Evolutionary conservation across 2,888 invertebrate genomes (phyloP).

Genomic region (Mimachlamys varia): DNA sequence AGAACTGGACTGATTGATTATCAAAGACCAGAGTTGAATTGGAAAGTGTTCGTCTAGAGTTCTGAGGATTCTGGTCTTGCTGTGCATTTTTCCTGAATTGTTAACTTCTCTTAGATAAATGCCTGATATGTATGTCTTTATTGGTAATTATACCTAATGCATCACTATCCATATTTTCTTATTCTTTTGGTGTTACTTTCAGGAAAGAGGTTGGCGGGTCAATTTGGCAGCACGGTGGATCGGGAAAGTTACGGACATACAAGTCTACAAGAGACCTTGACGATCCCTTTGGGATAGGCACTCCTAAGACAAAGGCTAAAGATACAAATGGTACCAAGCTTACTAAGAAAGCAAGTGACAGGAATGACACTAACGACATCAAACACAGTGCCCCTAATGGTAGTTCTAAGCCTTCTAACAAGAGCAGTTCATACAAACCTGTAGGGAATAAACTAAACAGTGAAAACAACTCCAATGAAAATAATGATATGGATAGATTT

Average conservation of each 20-base stretch:
- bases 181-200: constrained; percentile 37
- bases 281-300: constrained; percentile 37
- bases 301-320: not conserved
- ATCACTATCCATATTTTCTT: no score
- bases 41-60: no score
- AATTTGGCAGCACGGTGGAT: constrained; percentile 72
- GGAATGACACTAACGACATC: not conserved
- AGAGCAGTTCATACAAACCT: not conserved
- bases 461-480: not conserved
- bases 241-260: constrained; percentile 70
- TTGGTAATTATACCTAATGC: no score
- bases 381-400: not conserved
- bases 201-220: constrained; percentile 72
- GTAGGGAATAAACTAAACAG: not conserved
- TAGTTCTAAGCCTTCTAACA: not conserved
- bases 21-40: no score
- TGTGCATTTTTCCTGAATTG: no score
- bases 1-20: no score
- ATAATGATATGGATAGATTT: not conserved
- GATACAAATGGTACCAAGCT: not conserved
- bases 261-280: constrained; percentile 64
- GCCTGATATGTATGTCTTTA: no score
- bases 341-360: not conserved
- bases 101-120: no score
- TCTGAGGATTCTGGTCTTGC: no score